Conservation (phyloP, 1,140 invertebrate species). For the Frieseomelitta varia region DNA sequence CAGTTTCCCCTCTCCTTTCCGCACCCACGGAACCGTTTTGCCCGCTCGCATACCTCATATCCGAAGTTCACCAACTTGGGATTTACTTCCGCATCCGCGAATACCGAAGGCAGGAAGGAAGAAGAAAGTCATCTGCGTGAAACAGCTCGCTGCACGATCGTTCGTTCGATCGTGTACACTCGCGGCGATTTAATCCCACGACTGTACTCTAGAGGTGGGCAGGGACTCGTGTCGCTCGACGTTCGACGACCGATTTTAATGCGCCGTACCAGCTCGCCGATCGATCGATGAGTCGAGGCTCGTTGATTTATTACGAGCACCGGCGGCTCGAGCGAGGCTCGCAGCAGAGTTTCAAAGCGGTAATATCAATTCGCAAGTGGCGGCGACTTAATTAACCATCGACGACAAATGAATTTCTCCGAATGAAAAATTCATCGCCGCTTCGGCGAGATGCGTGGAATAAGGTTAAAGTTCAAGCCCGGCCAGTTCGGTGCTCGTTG, state of each 20-base stretch:
- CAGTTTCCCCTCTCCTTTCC: slow-evolving; percentile 11
- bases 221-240: not conserved
- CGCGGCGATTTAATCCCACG: not conserved
- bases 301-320: not conserved
- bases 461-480: not conserved
- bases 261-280: not conserved
- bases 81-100: slow-evolving; percentile 54
- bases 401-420: not conserved
- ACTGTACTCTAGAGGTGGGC: too few relatives aligned
- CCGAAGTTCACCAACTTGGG: slow-evolving; percentile 53
- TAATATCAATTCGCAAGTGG: not conserved
- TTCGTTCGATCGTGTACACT: not conserved
- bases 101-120: slow-evolving; percentile 45
- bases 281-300: not conserved
- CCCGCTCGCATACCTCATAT: slow-evolving; percentile 40
- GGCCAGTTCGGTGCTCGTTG: too few relatives aligned
- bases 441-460: too few relatives aligned
- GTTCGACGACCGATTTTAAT: slow-evolving; percentile 13
- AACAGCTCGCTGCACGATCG: slow-evolving; percentile 43
- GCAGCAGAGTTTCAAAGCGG: not conserved
- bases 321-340: not conserved
- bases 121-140: slow-evolving; percentile 58
- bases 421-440: not conserved
- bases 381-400: not conserved
- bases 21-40: slow-evolving; percentile 13